Conservation (phyloP, 1,140 invertebrate species). For the Platyscapa corneri region DNA sequence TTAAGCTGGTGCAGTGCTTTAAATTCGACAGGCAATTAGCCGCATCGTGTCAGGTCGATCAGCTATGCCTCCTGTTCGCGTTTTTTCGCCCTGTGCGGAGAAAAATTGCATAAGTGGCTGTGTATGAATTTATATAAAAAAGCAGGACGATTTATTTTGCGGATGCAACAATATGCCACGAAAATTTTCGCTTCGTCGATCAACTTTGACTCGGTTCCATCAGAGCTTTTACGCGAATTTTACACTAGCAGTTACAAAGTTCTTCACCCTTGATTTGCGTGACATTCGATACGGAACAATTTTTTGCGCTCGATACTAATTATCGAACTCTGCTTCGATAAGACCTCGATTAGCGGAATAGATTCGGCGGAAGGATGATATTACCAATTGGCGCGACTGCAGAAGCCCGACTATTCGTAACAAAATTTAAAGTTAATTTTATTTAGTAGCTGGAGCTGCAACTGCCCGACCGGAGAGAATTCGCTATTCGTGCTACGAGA, state of each 20-base stretch:
- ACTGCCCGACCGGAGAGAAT: no score
- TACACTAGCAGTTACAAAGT: conserved; percentile 4
- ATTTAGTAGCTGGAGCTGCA: no score
- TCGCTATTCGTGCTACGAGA: no score
- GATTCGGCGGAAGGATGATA: no score
- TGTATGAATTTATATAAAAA: conserved; percentile 20
- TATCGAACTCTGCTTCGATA: not conserved
- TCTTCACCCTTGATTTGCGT: not conserved
- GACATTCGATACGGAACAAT: not conserved
- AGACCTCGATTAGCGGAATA: not conserved
- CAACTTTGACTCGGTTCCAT: conserved; percentile 10
- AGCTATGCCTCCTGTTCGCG: not conserved
- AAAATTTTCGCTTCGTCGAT: conserved; percentile 23
- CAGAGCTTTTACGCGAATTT: conserved; percentile 27
- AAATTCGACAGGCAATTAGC: conserved; percentile 41
- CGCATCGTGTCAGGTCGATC: conserved; percentile 26
- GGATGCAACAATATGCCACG: conserved; percentile 28
- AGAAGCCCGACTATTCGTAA: no score
- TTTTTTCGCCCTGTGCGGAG: not conserved
- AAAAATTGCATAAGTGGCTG: not conserved
- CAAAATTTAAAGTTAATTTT: no score
- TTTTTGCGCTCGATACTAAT: not conserved
- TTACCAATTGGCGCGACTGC: no score
- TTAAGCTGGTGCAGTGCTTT: conserved; percentile 23
- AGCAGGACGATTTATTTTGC: conserved; percentile 44